Conservation (phyloP, 1,140 invertebrate species). For the Dinoponera quadriceps region DNA sequence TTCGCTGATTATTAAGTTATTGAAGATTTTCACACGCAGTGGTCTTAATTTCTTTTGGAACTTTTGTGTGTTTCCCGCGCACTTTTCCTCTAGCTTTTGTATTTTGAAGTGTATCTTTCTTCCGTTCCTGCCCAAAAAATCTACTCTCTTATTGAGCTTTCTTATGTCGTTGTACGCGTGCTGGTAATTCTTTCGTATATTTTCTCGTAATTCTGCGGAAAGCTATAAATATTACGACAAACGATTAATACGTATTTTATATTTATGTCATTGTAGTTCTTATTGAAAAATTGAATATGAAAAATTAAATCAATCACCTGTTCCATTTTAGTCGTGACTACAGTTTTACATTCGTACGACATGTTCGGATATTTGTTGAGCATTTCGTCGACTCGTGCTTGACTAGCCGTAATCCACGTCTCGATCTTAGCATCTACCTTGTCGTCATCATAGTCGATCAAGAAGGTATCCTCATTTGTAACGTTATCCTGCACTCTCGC, state of each 20-base stretch:
- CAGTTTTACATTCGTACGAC: not conserved
- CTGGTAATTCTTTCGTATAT: conserved; percentile 68
- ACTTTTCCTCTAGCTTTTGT: conserved; percentile 60
- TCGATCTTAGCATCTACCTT: conserved; percentile 70
- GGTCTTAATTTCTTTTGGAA: conserved; percentile 69
- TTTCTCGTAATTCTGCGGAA: conserved; percentile 42
- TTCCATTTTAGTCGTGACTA: conserved; percentile 34
- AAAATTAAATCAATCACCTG: conserved; percentile 59
- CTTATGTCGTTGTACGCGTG: conserved; percentile 58
- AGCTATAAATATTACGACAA: conserved; percentile 47
- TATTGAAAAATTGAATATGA: not conserved
- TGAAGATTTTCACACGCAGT: conserved; percentile 69
- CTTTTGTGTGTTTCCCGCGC: conserved; percentile 52
- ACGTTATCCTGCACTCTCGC: conserved; percentile 73
- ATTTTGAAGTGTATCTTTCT: conserved; percentile 69
- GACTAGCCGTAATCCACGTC: conserved; percentile 65
- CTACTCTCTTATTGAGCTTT: conserved; percentile 67
- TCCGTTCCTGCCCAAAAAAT: conserved; percentile 64
- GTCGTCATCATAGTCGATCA: conserved; percentile 68
- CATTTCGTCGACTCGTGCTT: conserved; percentile 22
- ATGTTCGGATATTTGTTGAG: conserved; percentile 33
- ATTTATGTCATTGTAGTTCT: not conserved
- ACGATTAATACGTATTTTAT: not conserved
- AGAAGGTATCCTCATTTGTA: conserved; percentile 70
- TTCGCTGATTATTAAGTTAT: conserved; percentile 68